Percentiles rank a stretch among this genome's conserved stretches.
phyloP scores from a whole-genome alignment of 2,113 vertebrate species.

The Rhineura floridana region DNA sequence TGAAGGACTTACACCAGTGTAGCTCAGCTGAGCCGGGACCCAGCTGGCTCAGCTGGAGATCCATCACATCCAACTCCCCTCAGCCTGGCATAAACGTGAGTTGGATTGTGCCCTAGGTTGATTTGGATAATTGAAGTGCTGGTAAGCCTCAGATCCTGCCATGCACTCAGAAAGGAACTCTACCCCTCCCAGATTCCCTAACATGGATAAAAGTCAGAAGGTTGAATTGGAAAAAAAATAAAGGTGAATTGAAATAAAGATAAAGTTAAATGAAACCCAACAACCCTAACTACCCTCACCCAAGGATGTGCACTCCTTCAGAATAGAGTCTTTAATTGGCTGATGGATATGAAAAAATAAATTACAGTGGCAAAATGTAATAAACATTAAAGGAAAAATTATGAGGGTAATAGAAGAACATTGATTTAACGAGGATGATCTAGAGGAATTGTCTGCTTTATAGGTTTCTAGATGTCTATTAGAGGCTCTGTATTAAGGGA shows the following conservation, averaged over 20 bases:
- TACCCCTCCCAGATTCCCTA: background rate
- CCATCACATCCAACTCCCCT: too few species aligned
- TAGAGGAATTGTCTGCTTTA: conserved; percentile 87
- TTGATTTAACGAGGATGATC: conserved; percentile 89
- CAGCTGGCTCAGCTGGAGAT: too few species aligned
- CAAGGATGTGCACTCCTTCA: conserved; percentile 76
- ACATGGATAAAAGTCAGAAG: background rate
- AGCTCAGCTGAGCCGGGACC: too few species aligned
- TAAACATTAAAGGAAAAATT: conserved; percentile 87
- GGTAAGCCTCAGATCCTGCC: background rate
- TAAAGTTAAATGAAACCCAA: background rate
- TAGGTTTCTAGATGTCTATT: conserved; percentile 87
- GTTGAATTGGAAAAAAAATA: background rate
- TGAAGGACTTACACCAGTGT: too few species aligned
- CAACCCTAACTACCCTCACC: background rate
- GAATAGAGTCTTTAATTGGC: conserved; percentile 85
- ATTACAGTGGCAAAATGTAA: conserved; percentile 86
- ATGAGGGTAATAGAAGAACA: conserved; percentile 88
- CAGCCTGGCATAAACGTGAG: too few species aligned
- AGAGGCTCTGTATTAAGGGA: conserved; percentile 82
- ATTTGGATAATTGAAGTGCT: background rate
- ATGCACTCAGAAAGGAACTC: background rate
- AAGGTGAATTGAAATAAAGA: background rate
- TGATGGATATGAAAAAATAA: conserved; percentile 84
- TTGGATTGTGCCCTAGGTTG: too few species aligned